Percentiles rank a stretch among this genome's conserved stretches.
These are phyloP conservation scores for Nasonia vitripennis DNA, from an alignment of 1,140 invertebrate genomes.

Conservation along the genomic window DNA sequence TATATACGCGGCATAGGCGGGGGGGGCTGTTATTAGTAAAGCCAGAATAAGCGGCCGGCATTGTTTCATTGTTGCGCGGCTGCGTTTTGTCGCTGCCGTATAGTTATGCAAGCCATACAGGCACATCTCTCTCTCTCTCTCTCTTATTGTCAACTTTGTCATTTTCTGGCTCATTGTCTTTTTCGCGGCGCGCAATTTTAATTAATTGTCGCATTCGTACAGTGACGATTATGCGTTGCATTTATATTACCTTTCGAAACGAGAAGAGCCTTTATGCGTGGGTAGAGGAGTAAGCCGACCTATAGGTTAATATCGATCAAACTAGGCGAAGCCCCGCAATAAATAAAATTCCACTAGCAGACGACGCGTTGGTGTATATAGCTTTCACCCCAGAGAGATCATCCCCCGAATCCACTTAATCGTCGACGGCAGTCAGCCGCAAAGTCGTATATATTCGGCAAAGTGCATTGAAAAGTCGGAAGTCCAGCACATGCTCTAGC, in stretches of 20 bases:
- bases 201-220: not conserved
- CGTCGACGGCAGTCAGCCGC: not conserved
- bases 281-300: no score
- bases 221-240: no score
- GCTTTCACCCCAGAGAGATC: not conserved
- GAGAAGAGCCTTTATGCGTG: no score
- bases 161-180: conserved; percentile 41
- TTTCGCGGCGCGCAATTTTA: not conserved
- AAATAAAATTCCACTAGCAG: not conserved
- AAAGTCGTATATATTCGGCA: not conserved
- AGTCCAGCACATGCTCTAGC: not conserved
- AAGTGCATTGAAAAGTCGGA: conserved; percentile 1
- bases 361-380: no score
- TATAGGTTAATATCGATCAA: no score
- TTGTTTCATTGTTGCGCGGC: conserved; percentile 41
- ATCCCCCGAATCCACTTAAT: not conserved
- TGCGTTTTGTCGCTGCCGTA: not conserved
- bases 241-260: no score
- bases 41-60: not conserved
- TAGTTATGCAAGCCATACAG: not conserved
- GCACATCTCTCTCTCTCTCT: not conserved
- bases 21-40: conserved; percentile 28
- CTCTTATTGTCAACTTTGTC: conserved; percentile 20
- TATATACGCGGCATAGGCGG: not conserved
- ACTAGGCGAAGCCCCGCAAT: not conserved